These are phyloP conservation scores for Ophthalmolycus amberensis DNA, from an alignment of 2,113 vertebrate species.

Conservation along the genomic window DNA sequence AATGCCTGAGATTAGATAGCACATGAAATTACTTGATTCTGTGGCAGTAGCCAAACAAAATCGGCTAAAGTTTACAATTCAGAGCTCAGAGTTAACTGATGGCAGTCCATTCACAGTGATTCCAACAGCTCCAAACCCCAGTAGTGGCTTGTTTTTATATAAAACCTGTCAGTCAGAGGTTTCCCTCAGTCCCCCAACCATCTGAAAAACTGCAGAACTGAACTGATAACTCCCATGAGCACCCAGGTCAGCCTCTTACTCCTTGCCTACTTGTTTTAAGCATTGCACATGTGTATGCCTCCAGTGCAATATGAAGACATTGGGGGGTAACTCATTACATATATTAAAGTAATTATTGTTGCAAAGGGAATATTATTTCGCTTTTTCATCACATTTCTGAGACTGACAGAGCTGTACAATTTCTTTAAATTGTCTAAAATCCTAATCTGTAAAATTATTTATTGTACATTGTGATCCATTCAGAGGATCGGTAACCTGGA, in stretches of 20 bases:
- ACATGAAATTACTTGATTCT: not conserved
- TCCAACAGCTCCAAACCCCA: slow-evolving; percentile 2
- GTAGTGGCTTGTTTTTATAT: slow-evolving; percentile 13
- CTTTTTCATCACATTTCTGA: not conserved
- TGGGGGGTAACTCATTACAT: not conserved
- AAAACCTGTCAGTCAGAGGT: slow-evolving; percentile 32
- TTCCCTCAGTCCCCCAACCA: slow-evolving; percentile 15
- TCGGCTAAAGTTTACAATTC: not conserved
- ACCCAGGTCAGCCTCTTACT: slow-evolving; percentile 3
- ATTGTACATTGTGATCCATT: not conserved
- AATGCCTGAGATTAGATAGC: not conserved
- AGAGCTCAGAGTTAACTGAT: not conserved
- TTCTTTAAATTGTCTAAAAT: not conserved
- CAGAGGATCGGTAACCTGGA: not conserved
- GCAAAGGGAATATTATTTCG: not conserved
- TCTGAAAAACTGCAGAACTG: slow-evolving; percentile 17
- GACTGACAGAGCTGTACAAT: not conserved
- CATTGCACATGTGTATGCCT: not conserved
- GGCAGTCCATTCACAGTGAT: not conserved
- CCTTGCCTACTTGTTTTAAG: not conserved
- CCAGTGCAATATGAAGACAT: not conserved
- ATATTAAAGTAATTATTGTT: not conserved
- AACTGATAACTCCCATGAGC: slow-evolving; percentile 5
- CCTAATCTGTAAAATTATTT: not conserved
- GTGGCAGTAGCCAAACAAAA: not conserved